phyloP scores from a whole-genome alignment of 1,140 invertebrate species.

The Hyles vespertilio region DNA sequence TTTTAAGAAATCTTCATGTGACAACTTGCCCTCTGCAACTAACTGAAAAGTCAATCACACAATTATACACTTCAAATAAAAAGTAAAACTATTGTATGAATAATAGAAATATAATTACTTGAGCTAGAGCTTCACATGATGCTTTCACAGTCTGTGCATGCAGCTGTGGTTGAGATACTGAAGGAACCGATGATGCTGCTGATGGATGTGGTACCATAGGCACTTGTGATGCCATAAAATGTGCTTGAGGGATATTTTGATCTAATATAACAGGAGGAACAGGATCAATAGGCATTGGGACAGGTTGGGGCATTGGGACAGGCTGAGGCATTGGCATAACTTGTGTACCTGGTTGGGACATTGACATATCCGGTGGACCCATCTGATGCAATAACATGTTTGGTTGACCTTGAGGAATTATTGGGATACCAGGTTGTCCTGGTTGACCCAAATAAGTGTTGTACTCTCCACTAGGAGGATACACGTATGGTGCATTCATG shows the following conservation, averaged over 20 bases:
- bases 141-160: conserved; percentile 11
- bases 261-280: conserved; percentile 1
- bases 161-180: conserved; percentile 7
- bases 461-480: too few relatives aligned
- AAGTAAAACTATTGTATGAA: conserved; percentile 10
- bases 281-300: conserved; percentile 28
- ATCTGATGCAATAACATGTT: background rate
- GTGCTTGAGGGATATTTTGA: background rate
- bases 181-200: conserved; percentile 17
- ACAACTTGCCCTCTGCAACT: conserved; percentile 64
- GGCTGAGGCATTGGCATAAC: background rate
- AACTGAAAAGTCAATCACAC: conserved; percentile 51
- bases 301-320: conserved; percentile 34
- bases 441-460: conserved; percentile 31
- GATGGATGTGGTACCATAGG: conserved; percentile 26
- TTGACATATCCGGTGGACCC: conserved; percentile 7
- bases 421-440: conserved; percentile 9
- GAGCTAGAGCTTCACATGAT: conserved; percentile 57
- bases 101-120: conserved; percentile 50
- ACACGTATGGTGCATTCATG: too few relatives aligned
- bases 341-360: background rate
- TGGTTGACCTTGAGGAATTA: background rate
- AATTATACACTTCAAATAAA: conserved; percentile 10
- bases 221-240: background rate
- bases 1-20: conserved; percentile 65